Percentiles rank a stretch among this genome's conserved stretches.
These are phyloP conservation scores for Drosophila neotestacea DNA, from an alignment of 2,888 invertebrate species.

Conservation along the genomic window DNA sequence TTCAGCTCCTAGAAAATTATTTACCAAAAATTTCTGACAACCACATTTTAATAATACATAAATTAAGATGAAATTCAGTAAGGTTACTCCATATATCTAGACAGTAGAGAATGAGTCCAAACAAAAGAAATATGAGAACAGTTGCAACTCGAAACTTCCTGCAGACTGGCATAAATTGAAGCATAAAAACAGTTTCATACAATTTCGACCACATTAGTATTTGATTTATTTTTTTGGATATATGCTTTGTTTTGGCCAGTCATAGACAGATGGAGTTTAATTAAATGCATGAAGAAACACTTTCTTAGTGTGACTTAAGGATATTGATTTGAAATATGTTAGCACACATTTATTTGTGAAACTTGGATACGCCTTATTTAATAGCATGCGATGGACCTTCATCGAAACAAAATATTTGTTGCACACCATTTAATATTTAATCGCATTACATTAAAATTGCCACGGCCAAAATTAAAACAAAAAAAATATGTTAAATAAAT, in stretches of 20 bases:
- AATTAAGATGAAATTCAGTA: conserved; percentile 38
- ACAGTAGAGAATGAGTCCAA: conserved; percentile 16
- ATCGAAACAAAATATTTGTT: conserved; percentile 3
- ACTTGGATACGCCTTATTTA: too few relatives aligned
- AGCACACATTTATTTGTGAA: neutral
- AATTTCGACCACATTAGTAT: neutral
- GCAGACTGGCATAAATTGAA: neutral
- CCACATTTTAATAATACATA: conserved; percentile 64
- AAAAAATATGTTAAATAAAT: conserved; percentile 34
- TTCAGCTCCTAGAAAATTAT: conserved; percentile 31
- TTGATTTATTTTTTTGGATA: neutral
- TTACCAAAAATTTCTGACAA: conserved; percentile 39
- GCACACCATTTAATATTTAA: conserved; percentile 23
- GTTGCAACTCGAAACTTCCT: neutral
- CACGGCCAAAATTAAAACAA: conserved; percentile 23
- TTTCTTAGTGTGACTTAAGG: too few relatives aligned
- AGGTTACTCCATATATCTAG: neutral
- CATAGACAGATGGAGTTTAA: neutral
- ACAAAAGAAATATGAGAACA: neutral
- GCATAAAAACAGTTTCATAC: neutral
- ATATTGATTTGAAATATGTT: neutral
- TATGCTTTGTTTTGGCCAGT: neutral
- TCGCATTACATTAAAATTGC: conserved; percentile 20
- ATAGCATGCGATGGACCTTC: too few relatives aligned
- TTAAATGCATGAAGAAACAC: too few relatives aligned